Base-by-base conservation (phyloP, 2,797 vertebrate species). In the Aeoliscus strigatus region DNA sequence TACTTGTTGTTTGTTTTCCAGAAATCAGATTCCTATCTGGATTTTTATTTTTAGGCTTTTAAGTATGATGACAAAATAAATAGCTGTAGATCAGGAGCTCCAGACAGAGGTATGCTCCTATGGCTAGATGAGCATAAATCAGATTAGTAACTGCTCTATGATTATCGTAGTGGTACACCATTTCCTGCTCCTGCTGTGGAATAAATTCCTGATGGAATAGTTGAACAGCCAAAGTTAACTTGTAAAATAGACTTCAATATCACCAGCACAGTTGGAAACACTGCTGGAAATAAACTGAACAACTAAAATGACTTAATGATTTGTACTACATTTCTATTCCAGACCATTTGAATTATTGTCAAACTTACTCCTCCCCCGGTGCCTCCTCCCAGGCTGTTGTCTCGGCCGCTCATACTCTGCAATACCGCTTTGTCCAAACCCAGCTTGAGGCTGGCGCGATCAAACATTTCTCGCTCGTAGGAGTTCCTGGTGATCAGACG, bases 401-500 rank as follows among this genome's bases (percentile, higher is more conserved):
- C 96, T 57, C 95, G 88, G 51, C 95, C 95, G 16, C 94, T 99
- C 95, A 99, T 99, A 83, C 96, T 99, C 85, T 99, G 96, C 51
- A 99, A 57, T 49, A 99, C 96, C 2, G 96, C 96, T 73, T 98
- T 99, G 84, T 99, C 96, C 58, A 99, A 83, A 13, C 96, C 96
- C 75, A 99, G 79, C 64, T 99, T 99, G 65, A 99, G 89, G 64
- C 96, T 99, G 61, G 96, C 96, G 13, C 94, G 90, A 82, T 99
- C 96, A 39, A 99, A 99, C 96, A 99, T 99, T 73, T 99, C 96
- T 27, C 96, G 86, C 59, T 99, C 96, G 15, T 99, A 99, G 0
- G 95, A 98, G 72, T 99, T 99, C 12, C 94, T 92, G 23, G 96
- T 99, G 74, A 99, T 95, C 56, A 99, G 81, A 15, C 96, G 90